A percentile compares a stretch with the other conserved stretches of the same genome.
Evolutionary conservation across 2,113 vertebrate species (phyloP).

Genomic region (Notarius lentiginosus): DNA sequence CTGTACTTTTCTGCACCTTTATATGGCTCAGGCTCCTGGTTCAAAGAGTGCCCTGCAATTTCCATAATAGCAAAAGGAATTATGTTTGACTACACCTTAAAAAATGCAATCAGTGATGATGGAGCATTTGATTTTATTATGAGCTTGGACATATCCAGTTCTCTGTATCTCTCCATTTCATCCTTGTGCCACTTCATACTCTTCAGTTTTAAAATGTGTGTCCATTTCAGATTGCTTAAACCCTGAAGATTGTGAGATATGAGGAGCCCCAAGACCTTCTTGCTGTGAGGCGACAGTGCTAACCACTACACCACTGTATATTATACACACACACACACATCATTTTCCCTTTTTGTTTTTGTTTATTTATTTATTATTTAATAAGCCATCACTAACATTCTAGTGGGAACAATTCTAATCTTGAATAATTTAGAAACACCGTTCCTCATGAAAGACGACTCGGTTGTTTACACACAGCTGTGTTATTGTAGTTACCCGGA

Average conservation of each 20-base stretch:
- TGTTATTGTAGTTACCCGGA: neutral
- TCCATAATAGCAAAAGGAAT: conserved; percentile 36
- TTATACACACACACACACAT: too few relatives aligned
- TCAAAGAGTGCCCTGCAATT: conserved; percentile 22
- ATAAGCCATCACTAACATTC: neutral
- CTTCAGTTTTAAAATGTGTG: neutral
- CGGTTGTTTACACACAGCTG: neutral
- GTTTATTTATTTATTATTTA: too few relatives aligned
- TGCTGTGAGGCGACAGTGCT: too few relatives aligned
- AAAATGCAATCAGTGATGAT: conserved; percentile 19
- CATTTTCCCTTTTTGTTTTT: too few relatives aligned
- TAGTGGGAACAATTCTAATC: neutral
- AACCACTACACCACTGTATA: too few relatives aligned
- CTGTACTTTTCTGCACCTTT: neutral
- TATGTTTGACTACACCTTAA: conserved; percentile 14
- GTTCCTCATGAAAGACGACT: neutral
- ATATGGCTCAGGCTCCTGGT: neutral
- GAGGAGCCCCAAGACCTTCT: neutral
- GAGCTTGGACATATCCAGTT: neutral
- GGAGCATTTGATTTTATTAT: conserved; percentile 1
- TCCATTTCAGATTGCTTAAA: conserved; percentile 3
- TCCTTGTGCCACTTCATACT: neutral
- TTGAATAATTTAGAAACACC: neutral
- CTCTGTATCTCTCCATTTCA: neutral
- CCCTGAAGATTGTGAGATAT: neutral